These are phyloP conservation scores for Halictus rubicundus DNA, from an alignment of 1,140 invertebrate species.

Conservation along the genomic window DNA sequence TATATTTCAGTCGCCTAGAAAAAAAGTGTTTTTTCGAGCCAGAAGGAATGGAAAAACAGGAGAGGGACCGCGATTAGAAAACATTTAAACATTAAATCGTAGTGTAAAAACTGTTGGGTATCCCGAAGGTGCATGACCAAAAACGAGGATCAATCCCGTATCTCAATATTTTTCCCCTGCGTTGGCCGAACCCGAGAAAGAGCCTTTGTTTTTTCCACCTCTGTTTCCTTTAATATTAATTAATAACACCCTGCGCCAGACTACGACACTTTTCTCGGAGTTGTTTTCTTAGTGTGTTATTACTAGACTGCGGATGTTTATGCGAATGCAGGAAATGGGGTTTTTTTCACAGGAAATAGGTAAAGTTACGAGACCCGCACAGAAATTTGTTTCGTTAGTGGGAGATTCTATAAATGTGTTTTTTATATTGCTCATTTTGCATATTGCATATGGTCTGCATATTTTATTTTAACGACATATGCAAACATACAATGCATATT, in stretches of 20 bases:
- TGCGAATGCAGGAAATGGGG: no score
- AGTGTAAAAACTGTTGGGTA: neutral
- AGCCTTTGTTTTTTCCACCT: neutral
- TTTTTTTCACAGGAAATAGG: no score
- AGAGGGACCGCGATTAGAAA: neutral
- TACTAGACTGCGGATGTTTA: no score
- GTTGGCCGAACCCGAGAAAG: neutral
- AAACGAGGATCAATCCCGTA: neutral
- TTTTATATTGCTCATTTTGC: slow-evolving; percentile 1
- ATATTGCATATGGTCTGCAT: neutral
- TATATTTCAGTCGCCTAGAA: neutral
- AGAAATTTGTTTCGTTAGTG: neutral
- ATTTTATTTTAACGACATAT: neutral
- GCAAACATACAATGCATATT: no score
- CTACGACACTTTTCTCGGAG: no score
- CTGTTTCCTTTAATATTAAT: neutral
- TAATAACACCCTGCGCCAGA: neutral
- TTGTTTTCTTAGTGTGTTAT: no score
- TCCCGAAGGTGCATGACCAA: neutral
- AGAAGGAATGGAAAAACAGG: neutral
- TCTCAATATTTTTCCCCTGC: neutral
- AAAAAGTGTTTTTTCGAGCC: neutral
- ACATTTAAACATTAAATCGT: neutral
- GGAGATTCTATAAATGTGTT: neutral
- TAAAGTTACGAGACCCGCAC: neutral